Base-by-base conservation (phyloP, 2,113 vertebrate species). In the Colaptes auratus region DNA sequence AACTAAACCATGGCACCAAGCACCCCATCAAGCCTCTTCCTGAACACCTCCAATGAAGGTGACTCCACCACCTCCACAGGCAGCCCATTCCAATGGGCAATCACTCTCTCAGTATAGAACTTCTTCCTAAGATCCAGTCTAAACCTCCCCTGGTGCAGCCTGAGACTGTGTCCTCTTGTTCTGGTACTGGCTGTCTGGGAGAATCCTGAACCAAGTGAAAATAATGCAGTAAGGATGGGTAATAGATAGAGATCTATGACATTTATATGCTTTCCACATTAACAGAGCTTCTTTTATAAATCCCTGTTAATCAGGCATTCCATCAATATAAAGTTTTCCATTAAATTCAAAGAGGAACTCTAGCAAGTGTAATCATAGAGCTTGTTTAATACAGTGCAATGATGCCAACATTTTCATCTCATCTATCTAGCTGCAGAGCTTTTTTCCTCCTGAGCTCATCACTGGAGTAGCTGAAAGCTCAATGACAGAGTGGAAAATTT, bases 211-310 rank as follows among this genome's bases (percentile, higher is more conserved):
- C 44, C 61, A 75, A 88, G 44, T 31, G n/a, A 75, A 95, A 93
- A 94, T 78, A 82, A 90, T 92, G 50, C 55, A 59, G 46, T 77
- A 75, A 72, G 86, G 59, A 86, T 0, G 3, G 36, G 75, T 48
- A 89, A 25, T 69, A 88, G 89, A 92, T 86, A 73, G 48, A 96
- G 82, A 87, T 69, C 59, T 6, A 39, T 73, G 83, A 89, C 74
- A 94, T 95, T 87, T 88, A 92, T 86, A 72, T 28, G 59, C 72
- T 86, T 90, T 64, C 86, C 61, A 88, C 70, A 95, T 96, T 95
- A 95, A 92, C 89, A 84, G 91, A 86, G 63, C 60, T 95, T 89
- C 86, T 88, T 36, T 84, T 92, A 92, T 86, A 97, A 96, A 97
- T 92, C 90, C 88, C 71, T 86, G 77, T 96, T 96, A 95, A 96